These are phyloP conservation scores for Origma solitaria DNA, from an alignment of 2,113 vertebrate genomes.

Conservation along the genomic window DNA sequence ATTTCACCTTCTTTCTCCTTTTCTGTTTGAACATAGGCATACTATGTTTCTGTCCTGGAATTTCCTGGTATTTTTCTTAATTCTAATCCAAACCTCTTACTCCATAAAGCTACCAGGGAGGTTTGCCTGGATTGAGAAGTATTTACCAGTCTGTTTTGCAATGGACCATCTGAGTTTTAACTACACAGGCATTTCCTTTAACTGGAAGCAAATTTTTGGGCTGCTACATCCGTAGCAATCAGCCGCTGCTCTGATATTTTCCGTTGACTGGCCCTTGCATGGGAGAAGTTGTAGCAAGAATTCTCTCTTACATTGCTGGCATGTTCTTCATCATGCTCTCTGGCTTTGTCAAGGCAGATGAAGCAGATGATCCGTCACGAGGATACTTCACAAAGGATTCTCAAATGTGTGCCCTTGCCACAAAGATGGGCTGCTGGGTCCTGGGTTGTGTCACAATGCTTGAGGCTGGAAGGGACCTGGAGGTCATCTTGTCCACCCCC, in stretches of 20 bases:
- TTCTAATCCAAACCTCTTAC: neutral
- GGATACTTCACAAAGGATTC: too few species aligned
- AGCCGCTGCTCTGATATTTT: neutral
- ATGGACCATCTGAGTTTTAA: neutral
- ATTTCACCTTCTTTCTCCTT: neutral
- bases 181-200: neutral
- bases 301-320: neutral
- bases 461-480: neutral
- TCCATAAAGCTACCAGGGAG: neutral
- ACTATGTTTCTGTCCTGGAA: neutral
- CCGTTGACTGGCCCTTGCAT: fast-evolving
- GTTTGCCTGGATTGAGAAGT: neutral
- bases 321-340: neutral
- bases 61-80: neutral
- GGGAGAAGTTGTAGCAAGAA: neutral
- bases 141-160: neutral
- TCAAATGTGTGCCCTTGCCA: too few species aligned
- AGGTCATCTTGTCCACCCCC: neutral
- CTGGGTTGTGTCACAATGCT: neutral
- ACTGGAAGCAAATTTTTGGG: neutral
- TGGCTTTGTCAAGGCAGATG: neutral
- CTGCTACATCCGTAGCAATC: neutral
- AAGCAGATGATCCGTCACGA: neutral
- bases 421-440: neutral
- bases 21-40: neutral